Evolutionary conservation across 2,797 vertebrate species (phyloP), one percentile per base, ranked within the genome.

Genomic region (Gobio occitaniae): DNA sequence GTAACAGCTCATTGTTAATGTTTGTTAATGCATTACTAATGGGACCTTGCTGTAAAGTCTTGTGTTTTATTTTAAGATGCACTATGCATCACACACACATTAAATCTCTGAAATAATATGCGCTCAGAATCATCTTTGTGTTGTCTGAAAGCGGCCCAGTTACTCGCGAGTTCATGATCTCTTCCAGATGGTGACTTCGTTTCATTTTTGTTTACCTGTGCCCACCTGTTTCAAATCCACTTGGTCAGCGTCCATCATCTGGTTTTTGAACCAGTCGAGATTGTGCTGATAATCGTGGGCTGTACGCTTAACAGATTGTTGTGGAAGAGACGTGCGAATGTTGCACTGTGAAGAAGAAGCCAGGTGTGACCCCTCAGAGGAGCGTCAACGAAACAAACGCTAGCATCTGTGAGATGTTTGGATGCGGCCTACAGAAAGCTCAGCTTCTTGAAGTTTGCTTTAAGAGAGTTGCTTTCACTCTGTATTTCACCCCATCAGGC

Each of bases 171-270:
- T 11, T 65, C 16, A 48, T 6, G 38, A 44, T 6, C 68, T 70
- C 21, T 32, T 81, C 66, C 52, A 29, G 56, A 29, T 78, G n/a
- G 15, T 63, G n/a, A 44, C 15, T 47, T 38, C 0, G 13, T 25
- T n/a, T 44, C 12, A 7, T 29, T 44, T 29, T 12, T 59, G 38
- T 47, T 71, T 81, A 71, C 36, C 65, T 71, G 52, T 81, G 80
- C 71, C 74, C 80, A 44, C 48, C 66, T 78, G 80, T 78, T 86
- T 82, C 68, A 25, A 44, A 10, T 69, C 29, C 66, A 82, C 74
- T 84, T 52, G 74, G 32, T 32, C 12, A 54, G 63, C 38, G 2
- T 38, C 63, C 52, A 12, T 61, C 15, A 5, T 69, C 25, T 21
- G 17, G 8, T 50, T 75, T 25, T n/a, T 11, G 11, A n/a, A 63